Evolutionary conservation across 2,888 invertebrate genomes (phyloP).

Genomic region (Yponomeuta cagnagella): DNA sequence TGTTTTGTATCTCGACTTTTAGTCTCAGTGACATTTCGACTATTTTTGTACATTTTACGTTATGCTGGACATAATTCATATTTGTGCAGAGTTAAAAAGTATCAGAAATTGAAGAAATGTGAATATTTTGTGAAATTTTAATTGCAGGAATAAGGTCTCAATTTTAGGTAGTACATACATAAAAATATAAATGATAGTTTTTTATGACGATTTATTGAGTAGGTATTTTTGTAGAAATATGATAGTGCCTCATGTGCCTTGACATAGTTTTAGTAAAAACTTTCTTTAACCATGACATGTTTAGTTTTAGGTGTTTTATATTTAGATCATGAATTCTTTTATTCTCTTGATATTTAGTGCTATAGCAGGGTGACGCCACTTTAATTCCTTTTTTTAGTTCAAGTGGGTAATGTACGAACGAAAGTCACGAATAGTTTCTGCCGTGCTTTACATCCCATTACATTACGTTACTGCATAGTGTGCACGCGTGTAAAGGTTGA

Average conservation of each 20-base stretch:
- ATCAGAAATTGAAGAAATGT: background rate
- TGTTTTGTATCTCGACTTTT: background rate
- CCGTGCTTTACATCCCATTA: too few species aligned
- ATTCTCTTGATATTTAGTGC: background rate
- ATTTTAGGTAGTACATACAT: constrained; percentile 12
- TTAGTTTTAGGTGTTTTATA: background rate
- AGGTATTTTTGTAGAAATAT: constrained; percentile 30
- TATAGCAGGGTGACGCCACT: background rate
- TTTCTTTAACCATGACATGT: background rate
- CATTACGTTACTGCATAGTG: too few species aligned
- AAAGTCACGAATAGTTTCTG: too few species aligned
- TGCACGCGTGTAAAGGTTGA: too few species aligned
- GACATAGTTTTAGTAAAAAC: background rate
- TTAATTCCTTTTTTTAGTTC: background rate
- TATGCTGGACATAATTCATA: constrained; percentile 58
- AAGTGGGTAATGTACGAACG: background rate
- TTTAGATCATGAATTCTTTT: background rate
- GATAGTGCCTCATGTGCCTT: background rate
- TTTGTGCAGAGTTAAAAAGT: constrained; percentile 16
- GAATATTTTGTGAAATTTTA: constrained; percentile 6
- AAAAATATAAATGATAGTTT: too few species aligned
- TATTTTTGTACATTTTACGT: constrained; percentile 39
- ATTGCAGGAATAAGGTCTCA: constrained; percentile 15
- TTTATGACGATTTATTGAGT: too few species aligned
- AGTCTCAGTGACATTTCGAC: background rate